These are phyloP conservation scores for Netelia fuscicornis DNA, from an alignment of 2,888 invertebrate species.

Conservation along the genomic window DNA sequence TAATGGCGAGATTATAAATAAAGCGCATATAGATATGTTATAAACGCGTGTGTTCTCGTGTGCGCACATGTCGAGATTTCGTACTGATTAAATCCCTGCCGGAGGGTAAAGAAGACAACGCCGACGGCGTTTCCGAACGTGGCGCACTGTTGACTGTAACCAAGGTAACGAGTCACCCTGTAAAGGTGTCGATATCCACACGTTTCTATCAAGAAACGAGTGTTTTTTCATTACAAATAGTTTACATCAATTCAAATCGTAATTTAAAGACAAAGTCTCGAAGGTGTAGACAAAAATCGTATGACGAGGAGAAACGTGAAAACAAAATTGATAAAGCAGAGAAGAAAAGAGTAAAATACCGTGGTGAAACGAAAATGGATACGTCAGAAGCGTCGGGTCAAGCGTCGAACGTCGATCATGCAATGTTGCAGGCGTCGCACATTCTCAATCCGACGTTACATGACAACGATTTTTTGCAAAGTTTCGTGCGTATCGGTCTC, in stretches of 20 bases:
- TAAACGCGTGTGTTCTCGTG: neutral
- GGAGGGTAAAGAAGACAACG: conserved; percentile 58
- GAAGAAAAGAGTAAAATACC: conserved; percentile 10
- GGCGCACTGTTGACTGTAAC: conserved; percentile 82
- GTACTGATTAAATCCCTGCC: neutral
- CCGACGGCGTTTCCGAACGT: conserved; percentile 69
- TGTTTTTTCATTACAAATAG: conserved; percentile 22
- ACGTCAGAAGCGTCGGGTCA: conserved; percentile 25
- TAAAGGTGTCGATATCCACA: conserved; percentile 82
- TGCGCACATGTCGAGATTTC: conserved; percentile 1
- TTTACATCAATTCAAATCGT: neutral
- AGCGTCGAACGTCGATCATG: conserved; percentile 73
- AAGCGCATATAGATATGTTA: neutral
- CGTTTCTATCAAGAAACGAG: conserved; percentile 56
- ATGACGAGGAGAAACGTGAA: neutral
- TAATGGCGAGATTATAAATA: too few species aligned
- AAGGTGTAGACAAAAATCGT: conserved; percentile 8
- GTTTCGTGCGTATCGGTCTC: conserved; percentile 90
- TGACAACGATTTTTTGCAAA: conserved; percentile 92
- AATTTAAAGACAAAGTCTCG: neutral
- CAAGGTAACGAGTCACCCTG: conserved; percentile 79
- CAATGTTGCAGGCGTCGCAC: conserved; percentile 86
- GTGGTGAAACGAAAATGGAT: conserved; percentile 45
- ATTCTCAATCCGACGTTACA: conserved; percentile 89
- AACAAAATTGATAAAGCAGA: neutral